Percentiles rank a stretch among this genome's conserved stretches.
These are phyloP conservation scores for Polydesmus complanatus DNA, from an alignment of 2,888 invertebrate species.

Conservation along the genomic window DNA sequence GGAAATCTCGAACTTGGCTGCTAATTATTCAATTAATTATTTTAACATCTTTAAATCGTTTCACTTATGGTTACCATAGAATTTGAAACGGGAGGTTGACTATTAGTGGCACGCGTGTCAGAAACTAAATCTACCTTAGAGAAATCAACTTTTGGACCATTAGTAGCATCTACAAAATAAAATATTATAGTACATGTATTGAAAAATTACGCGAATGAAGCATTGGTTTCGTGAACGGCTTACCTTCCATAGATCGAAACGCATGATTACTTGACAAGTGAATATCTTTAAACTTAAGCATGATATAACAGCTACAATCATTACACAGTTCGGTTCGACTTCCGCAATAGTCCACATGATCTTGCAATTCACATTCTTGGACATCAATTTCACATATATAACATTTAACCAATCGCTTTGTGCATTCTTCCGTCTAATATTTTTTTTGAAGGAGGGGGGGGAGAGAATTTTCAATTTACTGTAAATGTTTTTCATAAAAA, in stretches of 20 bases:
- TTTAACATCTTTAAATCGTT: too few species aligned
- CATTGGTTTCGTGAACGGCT: too few species aligned
- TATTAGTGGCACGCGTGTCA: too few species aligned
- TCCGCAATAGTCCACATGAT: constrained; percentile 52
- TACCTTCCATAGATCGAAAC: constrained; percentile 7
- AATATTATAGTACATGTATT: too few species aligned
- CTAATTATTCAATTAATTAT: too few species aligned
- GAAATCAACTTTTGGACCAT: too few species aligned
- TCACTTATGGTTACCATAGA: too few species aligned
- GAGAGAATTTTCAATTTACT: not conserved
- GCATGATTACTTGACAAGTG: constrained; percentile 31
- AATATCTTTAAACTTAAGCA: constrained; percentile 52
- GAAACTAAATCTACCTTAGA: too few species aligned
- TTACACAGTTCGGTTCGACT: constrained; percentile 52
- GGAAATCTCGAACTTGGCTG: not conserved
- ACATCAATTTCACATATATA: constrained; percentile 52
- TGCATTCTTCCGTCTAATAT: constrained; percentile 40
- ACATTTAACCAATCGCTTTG: constrained; percentile 44
- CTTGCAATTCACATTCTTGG: constrained; percentile 43
- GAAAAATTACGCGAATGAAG: too few species aligned
- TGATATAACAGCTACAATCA: constrained; percentile 52
- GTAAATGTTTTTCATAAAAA: constrained; percentile 3
- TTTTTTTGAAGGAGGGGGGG: too few species aligned
- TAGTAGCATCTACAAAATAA: too few species aligned
- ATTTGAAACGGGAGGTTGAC: too few species aligned